Evolutionary conservation across 2,113 vertebrate genomes (phyloP).

Genomic region (Callaeas wilsoni): DNA sequence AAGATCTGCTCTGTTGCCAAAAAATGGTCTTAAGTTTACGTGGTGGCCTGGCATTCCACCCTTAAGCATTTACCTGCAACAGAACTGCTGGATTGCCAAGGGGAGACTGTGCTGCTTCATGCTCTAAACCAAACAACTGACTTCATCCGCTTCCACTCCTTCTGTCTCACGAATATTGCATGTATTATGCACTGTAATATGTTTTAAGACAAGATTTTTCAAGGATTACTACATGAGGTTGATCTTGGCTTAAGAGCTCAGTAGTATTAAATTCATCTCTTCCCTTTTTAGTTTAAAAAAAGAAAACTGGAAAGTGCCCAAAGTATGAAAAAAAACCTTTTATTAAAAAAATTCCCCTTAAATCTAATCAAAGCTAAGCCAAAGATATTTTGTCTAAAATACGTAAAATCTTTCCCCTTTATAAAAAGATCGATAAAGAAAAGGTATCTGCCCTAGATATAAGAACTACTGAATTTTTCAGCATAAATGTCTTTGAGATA

Average conservation of each 20-base stretch:
- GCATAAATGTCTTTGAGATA: neutral
- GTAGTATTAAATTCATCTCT: neutral
- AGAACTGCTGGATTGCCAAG: neutral
- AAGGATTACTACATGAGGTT: neutral
- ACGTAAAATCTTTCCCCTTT: neutral
- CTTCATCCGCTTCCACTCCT: neutral
- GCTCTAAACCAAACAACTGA: neutral
- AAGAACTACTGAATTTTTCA: neutral
- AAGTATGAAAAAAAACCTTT: neutral
- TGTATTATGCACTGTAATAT: neutral
- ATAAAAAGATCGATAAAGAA: neutral
- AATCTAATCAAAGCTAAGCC: neutral
- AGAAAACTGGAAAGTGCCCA: neutral
- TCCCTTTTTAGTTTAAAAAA: neutral
- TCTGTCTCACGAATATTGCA: neutral
- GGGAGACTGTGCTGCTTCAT: neutral
- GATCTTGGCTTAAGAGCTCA: slow-evolving; percentile 11
- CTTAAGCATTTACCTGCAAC: neutral
- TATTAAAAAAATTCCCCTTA: neutral
- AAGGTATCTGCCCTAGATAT: neutral
- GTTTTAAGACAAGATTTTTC: neutral
- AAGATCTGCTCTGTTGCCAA: neutral
- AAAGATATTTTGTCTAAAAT: neutral
- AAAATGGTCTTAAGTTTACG: neutral
- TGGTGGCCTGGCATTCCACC: neutral